Conservation (phyloP, 2,113 vertebrate species). For the Oreochromis aureus region DNA sequence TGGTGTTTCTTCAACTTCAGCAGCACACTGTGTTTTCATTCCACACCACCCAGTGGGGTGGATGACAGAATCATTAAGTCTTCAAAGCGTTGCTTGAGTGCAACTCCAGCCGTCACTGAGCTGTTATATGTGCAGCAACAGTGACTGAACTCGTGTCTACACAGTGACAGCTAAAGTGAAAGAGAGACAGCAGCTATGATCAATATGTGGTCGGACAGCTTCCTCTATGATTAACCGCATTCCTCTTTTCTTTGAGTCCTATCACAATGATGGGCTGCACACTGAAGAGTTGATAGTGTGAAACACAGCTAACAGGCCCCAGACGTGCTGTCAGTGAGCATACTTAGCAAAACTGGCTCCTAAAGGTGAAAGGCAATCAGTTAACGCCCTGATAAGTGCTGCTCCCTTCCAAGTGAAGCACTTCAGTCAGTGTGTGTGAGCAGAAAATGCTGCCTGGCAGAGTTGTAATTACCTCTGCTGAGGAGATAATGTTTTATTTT, state of each 20-base stretch:
- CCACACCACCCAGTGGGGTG: background rate
- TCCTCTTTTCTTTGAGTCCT: background rate
- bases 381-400: background rate
- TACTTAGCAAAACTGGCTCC: background rate
- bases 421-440: background rate
- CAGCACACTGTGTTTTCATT: rapidly evolving
- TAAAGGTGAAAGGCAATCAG: background rate
- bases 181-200: background rate
- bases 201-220: constrained; percentile 8
- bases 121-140: background rate
- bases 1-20: background rate
- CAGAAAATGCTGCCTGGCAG: background rate
- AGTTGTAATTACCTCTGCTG: background rate
- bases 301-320: background rate
- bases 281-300: background rate
- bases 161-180: background rate
- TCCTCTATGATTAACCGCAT: background rate
- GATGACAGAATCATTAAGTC: background rate
- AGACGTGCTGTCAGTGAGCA: background rate
- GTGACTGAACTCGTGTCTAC: background rate
- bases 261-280: background rate
- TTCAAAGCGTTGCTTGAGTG: background rate
- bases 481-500: background rate
- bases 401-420: background rate
- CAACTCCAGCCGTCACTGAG: background rate